phyloP scores from a whole-genome alignment of 2,888 invertebrate genomes.

The Epicampocera succincta region DNA sequence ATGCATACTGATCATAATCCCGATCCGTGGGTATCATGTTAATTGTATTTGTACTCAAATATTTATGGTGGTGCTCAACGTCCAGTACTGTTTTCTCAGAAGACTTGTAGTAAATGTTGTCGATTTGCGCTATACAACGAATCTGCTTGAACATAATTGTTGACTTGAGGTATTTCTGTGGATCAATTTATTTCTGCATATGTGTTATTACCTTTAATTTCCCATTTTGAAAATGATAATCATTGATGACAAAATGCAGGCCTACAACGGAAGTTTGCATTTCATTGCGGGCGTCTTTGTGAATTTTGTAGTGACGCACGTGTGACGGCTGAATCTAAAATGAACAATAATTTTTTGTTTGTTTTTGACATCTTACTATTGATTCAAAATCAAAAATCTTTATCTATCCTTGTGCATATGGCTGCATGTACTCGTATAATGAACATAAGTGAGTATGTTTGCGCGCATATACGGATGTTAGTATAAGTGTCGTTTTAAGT shows the following conservation, averaged over 20 bases:
- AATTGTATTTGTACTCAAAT: conserved; percentile 74
- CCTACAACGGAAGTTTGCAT: conserved; percentile 83
- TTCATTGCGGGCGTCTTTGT: conserved; percentile 77
- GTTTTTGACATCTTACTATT: neutral
- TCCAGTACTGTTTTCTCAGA: conserved; percentile 85
- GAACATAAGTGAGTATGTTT: no score
- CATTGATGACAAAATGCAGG: conserved; percentile 83
- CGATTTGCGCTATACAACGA: conserved; percentile 86
- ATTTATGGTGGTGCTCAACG: conserved; percentile 79
- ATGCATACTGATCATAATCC: conserved; percentile 79
- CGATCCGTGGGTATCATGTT: conserved; percentile 76
- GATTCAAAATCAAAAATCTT: no score
- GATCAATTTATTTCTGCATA: no score
- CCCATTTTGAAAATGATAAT: conserved; percentile 83
- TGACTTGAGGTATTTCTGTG: neutral
- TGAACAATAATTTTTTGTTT: neutral
- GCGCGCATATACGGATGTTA: no score
- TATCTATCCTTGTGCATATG: no score
- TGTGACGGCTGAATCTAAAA: conserved; percentile 78
- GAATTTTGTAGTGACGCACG: conserved; percentile 78
- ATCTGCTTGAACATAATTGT: conserved; percentile 79
- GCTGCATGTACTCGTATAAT: no score
- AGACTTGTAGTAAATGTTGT: conserved; percentile 86
- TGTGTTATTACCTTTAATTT: conserved; percentile 82
- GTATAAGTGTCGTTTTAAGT: no score